Evolutionary conservation across 2,888 invertebrate species (phyloP).

Genomic region (Tenthredo livida): DNA sequence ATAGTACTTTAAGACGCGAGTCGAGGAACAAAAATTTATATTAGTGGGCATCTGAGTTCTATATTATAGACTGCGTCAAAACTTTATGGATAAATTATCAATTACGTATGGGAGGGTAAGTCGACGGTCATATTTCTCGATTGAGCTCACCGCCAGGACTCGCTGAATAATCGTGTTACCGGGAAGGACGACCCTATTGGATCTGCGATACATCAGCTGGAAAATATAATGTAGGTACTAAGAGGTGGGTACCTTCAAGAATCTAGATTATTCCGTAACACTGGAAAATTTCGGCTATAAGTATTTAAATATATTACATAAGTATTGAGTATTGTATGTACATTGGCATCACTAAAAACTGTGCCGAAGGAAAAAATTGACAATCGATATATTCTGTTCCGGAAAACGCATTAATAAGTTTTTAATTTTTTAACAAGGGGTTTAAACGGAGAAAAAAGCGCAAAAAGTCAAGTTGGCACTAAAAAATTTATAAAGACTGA

Average conservation of each 20-base stretch:
- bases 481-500: too few species aligned
- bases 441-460: too few species aligned
- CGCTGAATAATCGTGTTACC: slow-evolving; percentile 63
- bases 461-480: too few species aligned
- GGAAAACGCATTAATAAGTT: too few species aligned
- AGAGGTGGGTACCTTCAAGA: slow-evolving; percentile 21
- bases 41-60: slow-evolving; percentile 51
- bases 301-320: not conserved
- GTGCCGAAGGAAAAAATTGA: too few species aligned
- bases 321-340: too few species aligned
- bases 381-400: too few species aligned
- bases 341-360: too few species aligned
- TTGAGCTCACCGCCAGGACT: slow-evolving; percentile 55
- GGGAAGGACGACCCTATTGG: slow-evolving; percentile 59
- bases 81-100: slow-evolving; percentile 66
- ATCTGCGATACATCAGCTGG: slow-evolving; percentile 60
- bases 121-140: slow-evolving; percentile 61
- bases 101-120: slow-evolving; percentile 60
- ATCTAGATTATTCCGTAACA: slow-evolving; percentile 40
- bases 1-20: slow-evolving; percentile 32
- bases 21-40: slow-evolving; percentile 41
- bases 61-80: slow-evolving; percentile 59
- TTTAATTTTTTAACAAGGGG: too few species aligned
- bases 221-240: slow-evolving; percentile 55
- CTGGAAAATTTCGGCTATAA: not conserved